Base-by-base conservation (phyloP, 1,140 invertebrate genomes). In the Lithobius niger region DNA sequence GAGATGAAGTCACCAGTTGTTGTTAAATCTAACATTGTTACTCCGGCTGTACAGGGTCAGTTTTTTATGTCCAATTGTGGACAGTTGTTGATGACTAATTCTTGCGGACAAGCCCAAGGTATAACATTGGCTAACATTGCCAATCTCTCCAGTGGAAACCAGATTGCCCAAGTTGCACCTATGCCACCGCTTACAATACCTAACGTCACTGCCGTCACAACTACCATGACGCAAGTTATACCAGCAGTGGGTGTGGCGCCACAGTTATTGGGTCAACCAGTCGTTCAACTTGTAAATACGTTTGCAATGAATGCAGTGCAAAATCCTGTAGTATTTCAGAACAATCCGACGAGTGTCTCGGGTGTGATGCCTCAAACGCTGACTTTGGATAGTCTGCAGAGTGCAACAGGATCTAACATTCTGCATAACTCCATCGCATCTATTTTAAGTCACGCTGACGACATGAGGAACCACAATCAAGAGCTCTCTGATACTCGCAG, bases 311-410 rank as follows among this genome's bases (percentile, higher is more conserved):
- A 61, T 54, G 59, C 65, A 0, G 73, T 90, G 57, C 82, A 83
- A 57, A 78, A 83, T 19, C 84, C 85, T 0, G 77, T 87, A 6
- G 61, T 74, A 31, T 78, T 90, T 47, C 86, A 86, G 68, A 82
- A 82, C 24, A 26, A 26, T 19, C 22, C 44, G 6, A 27, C 48
- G 10, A 27, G 24, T 16, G 27, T 3, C 2, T 60, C 59, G 25
- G 79, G 83, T 2, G 78, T 82, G 47, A 56, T 66, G 21, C 61
- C 62, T 22, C 55, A 59, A 31, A 54, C 60, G 44, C 45, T 61
- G 13, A 52, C 56, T 19, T 21, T 61, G 3, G 59, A 61, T 52
- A 18, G 52, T 21, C 27, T 60, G 21, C 31, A 55, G 15, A 21
- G 21, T 50, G 44, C 51, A 43, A 44, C 36, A 10, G 19, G 27